These are phyloP conservation scores for Pantherophis vulpinus DNA, from an alignment of 2,797 vertebrate species.

Conservation along the genomic window DNA sequence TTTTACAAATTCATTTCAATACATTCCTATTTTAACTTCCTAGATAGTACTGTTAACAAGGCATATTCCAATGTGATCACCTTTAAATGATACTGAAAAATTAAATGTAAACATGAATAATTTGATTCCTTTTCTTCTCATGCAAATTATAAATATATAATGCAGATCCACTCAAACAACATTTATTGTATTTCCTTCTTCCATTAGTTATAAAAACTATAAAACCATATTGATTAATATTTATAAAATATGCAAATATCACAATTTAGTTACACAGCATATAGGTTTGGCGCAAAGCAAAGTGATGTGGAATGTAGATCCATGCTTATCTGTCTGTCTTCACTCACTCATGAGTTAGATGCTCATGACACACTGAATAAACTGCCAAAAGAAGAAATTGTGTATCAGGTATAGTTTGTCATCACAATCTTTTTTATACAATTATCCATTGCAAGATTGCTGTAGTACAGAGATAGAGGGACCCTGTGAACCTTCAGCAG, in stretches of 20 bases:
- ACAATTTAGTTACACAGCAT: conserved; percentile 21
- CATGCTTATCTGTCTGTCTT: background rate
- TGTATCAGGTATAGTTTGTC: background rate
- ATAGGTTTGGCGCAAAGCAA: conserved; percentile 46
- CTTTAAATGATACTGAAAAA: conserved; percentile 3
- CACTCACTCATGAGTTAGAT: conserved; percentile 57
- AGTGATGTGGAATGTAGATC: conserved; percentile 57
- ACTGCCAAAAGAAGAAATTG: conserved; percentile 63
- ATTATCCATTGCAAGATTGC: background rate
- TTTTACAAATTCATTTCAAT: background rate
- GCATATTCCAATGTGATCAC: background rate
- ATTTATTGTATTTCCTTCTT: conserved; percentile 23
- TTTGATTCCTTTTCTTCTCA: background rate
- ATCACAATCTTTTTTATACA: background rate
- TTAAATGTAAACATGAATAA: background rate
- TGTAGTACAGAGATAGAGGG: background rate
- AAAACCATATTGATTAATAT: conserved; percentile 38
- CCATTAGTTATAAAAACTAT: conserved; percentile 56
- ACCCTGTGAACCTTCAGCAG: background rate
- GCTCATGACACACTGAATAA: conserved; percentile 78
- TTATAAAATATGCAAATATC: conserved; percentile 35
- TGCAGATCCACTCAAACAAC: conserved; percentile 9
- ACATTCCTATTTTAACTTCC: background rate
- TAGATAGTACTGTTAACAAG: background rate
- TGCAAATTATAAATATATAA: conserved; percentile 28